Conservation (phyloP, 1,140 invertebrate species). For the Platyscapa corneri region DNA sequence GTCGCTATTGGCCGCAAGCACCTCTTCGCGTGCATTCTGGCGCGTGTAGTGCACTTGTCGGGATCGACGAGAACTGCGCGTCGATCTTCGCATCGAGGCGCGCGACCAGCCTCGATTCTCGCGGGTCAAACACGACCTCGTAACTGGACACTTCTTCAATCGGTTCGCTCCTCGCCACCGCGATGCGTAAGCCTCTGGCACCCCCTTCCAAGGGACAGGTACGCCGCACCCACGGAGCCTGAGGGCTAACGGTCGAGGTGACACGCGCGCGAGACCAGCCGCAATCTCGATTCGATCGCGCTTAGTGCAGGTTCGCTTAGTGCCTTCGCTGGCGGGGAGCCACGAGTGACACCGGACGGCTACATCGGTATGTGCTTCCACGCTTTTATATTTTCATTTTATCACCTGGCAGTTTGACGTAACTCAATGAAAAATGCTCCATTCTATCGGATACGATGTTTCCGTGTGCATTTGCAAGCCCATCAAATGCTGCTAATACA, state of each 20-base stretch:
- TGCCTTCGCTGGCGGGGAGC: neutral
- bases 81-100: neutral
- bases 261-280: neutral
- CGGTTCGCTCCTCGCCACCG: neutral
- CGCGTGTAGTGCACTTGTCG: too few relatives aligned
- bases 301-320: neutral
- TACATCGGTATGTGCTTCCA: neutral
- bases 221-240: neutral
- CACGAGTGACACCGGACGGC: too few relatives aligned
- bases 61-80: neutral
- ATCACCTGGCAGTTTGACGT: too few relatives aligned
- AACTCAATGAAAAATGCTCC: too few relatives aligned
- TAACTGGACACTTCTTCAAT: slow-evolving; percentile 25
- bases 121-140: neutral
- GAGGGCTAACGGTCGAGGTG: neutral
- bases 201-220: too few relatives aligned
- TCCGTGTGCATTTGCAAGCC: too few relatives aligned
- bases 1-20: too few relatives aligned
- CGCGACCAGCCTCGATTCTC: neutral
- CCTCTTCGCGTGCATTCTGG: too few relatives aligned
- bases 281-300: neutral
- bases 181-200: too few relatives aligned
- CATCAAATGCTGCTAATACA: too few relatives aligned
- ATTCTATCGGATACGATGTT: too few relatives aligned
- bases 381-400: neutral